Conservation (phyloP, 1,140 invertebrate species). For the Orchesella cincta region DNA sequence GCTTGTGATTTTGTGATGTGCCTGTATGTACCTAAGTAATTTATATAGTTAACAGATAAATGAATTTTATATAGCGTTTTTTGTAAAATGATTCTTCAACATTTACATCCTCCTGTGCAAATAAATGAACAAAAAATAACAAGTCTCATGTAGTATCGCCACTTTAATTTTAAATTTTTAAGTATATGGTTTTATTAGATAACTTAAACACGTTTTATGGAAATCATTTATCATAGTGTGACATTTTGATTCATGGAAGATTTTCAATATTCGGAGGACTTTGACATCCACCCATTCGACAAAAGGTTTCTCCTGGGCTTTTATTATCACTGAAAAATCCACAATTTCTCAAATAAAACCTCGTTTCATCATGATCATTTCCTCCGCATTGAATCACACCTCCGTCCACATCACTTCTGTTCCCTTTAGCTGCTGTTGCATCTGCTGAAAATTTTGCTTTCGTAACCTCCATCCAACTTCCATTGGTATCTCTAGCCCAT, state of each 20-base stretch:
- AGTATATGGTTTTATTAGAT: too few relatives aligned
- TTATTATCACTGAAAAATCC: not conserved
- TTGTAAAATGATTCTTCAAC: too few relatives aligned
- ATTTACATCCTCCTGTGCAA: too few relatives aligned
- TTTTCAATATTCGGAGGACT: not conserved
- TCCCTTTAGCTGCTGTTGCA: not conserved
- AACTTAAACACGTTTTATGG: too few relatives aligned
- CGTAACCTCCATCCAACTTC: slow-evolving; percentile 42
- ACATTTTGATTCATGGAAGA: not conserved
- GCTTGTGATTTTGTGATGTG: too few relatives aligned
- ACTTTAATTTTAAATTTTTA: too few relatives aligned
- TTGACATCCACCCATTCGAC: not conserved
- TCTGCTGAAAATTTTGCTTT: slow-evolving; percentile 40
- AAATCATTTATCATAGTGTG: too few relatives aligned
- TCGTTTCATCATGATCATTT: not conserved
- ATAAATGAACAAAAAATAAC: too few relatives aligned
- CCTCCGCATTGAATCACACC: not conserved
- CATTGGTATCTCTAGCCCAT: slow-evolving; percentile 33
- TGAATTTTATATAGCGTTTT: too few relatives aligned
- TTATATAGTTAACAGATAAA: too few relatives aligned
- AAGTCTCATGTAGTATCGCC: too few relatives aligned
- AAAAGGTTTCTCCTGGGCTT: not conserved
- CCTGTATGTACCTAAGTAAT: too few relatives aligned
- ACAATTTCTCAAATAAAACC: slow-evolving; percentile 12
- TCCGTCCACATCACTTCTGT: not conserved